Evolutionary conservation across 2,797 vertebrate species (phyloP), one percentile per base, ranked within the genome.

Genomic region (Sternarchorhynchus goeldii): DNA sequence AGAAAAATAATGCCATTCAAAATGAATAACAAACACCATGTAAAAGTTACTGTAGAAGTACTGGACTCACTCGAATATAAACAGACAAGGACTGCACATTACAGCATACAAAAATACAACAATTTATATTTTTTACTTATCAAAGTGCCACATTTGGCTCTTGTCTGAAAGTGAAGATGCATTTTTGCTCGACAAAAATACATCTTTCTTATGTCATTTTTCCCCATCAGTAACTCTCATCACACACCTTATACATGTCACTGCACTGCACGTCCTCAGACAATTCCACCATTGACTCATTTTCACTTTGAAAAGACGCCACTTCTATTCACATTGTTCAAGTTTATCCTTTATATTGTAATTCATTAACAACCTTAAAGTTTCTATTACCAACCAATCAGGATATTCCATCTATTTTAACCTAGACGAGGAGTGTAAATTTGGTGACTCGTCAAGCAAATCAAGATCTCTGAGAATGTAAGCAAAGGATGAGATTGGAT

Each of bases 61-160:
- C 81, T 79, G 83, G 92, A 91, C 90, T 92, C 89, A 91, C 88
- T 92, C 86, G 89, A 93, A 92, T 91, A 89, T 88, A 90, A 92
- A 89, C 89, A 91, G 94, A 90, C 91, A 95, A 92, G 92, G 90
- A 93, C 92, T 90, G 90, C 92, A 95, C 94, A 85, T 90, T 89
- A 94, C 93, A 88, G 90, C 92, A 93, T 96, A 96, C 95, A 96
- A 96, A 96, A 97, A 95, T 96, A 96, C 93, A 91, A 95, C 93
- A 93, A 81, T 89, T 90, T 83, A 92, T 92, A 91, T 92, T 90
- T 92, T 55, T 29, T 69, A 85, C 88, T 88, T 94, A 93, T 94
- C 93, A 91, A 92, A 92, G 90, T 91, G 91, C 92, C n/a, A 77
- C 83, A 41, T 90, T 84, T 89, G 92, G 92, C 92, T 93, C 91